Conservation (phyloP, 2,113 vertebrate genomes). For the Vicugna pacos region DNA sequence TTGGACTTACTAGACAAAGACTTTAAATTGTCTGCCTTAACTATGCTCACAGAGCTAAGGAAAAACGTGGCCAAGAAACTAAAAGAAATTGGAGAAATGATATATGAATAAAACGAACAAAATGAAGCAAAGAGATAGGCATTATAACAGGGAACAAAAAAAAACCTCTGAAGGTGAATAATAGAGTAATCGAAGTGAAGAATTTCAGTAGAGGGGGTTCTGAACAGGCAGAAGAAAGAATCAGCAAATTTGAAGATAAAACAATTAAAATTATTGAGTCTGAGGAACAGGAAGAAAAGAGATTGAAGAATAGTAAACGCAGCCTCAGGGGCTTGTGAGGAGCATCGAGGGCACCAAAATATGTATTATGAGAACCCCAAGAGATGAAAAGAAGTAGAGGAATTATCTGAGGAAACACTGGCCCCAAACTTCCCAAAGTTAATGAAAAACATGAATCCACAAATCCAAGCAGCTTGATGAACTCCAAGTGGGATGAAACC, state of each 20-base stretch:
- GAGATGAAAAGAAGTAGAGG: neutral
- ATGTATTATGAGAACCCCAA: neutral
- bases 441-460: neutral
- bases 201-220: neutral
- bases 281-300: neutral
- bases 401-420: neutral
- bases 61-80: neutral
- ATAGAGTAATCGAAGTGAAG: neutral
- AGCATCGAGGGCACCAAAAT: neutral
- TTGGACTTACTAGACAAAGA: neutral
- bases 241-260: neutral
- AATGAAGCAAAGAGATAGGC: neutral
- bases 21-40: neutral
- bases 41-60: neutral
- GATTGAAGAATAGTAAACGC: neutral
- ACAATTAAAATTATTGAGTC: neutral
- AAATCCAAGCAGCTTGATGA: neutral
- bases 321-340: neutral
- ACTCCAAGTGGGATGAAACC: neutral
- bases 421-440: neutral
- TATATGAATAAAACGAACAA: neutral
- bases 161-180: neutral
- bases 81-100: neutral
- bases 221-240: neutral
- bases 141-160: neutral